Evolutionary conservation across 2,113 vertebrate species (phyloP), one percentile per base, ranked within the genome.

Genomic region (Oophaga pumilio): DNA sequence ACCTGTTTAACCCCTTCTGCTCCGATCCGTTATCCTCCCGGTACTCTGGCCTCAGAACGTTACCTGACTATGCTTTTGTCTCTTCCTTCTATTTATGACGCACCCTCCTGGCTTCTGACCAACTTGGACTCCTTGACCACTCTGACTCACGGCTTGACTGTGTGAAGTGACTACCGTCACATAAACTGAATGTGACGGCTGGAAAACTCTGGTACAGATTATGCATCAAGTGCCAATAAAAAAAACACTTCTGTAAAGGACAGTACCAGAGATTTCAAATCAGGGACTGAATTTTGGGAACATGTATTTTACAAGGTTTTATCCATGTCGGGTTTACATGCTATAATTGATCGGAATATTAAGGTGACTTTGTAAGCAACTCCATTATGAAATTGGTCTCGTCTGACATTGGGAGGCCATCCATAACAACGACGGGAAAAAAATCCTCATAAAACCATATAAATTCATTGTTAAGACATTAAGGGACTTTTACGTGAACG

Each of bases 401-500:
- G 12, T 69, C 24, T 69, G 26, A 15, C 68, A 69, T 17, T 33
- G 68, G n/a, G 24, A 28, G 8, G 24, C 7, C 28, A 43, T 33
- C 17, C 14, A 73, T 73, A 43, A 73, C 69, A 33, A 14, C 33
- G 68, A 71, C 68, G 5, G 28, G 6, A 33, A 43, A 73, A 33
- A 15, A 73, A 6, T 73, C 69, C 33, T 43, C 69, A 43, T 9
- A 18, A 73, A 73, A 73, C 6, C 10, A 59, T 24, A 43, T 50
- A 82, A 83, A 83, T 83, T 68, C 13, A 62, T 66, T 26, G 13
- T 53, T 43, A 43, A 43, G 53, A 43, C 60, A 77, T 64, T 84
- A 84, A 76, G n/a, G 24, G 80, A 83, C 52, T 76, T 88, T 22
- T 24, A 53, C 18, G 59, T 74, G 82, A 88, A 77, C 76, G 73